phyloP scores from a whole-genome alignment of 37 sponge, comb jelly and placozoan species.

The Corticium candelabrum region DNA sequence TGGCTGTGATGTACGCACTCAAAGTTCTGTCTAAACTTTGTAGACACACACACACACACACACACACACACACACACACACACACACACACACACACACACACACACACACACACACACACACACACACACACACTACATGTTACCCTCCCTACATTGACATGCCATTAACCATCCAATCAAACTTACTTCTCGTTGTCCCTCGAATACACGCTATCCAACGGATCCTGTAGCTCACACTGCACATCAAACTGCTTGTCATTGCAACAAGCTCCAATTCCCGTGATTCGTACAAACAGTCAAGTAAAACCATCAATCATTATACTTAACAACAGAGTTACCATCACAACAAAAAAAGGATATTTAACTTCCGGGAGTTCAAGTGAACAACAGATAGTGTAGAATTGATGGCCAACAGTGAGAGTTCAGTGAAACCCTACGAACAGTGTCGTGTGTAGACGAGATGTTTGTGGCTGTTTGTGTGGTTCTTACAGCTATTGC shows the following conservation, averaged over 20 bases:
- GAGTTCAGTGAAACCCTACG: not conserved
- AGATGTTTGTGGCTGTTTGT: not conserved
- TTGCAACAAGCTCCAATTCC: too few relatives aligned
- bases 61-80: constrained; percentile 14
- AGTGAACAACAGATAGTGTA: not conserved
- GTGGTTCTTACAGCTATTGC: not conserved
- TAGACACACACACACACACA: not conserved
- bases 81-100: constrained; percentile 5
- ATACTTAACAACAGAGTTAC: too few relatives aligned
- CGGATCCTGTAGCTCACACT: not conserved
- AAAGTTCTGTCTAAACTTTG: too few relatives aligned
- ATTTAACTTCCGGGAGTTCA: too few relatives aligned
- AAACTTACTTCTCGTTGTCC: not conserved
- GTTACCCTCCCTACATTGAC: too few relatives aligned
- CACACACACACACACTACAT: constrained; percentile 16
- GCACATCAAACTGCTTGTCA: too few relatives aligned
- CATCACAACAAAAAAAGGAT: too few relatives aligned
- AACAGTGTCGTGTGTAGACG: not conserved
- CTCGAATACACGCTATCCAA: not conserved
- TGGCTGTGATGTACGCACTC: too few relatives aligned
- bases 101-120: constrained; percentile 24
- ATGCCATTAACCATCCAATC: too few relatives aligned
- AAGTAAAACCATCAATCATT: too few relatives aligned
- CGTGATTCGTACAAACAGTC: not conserved
- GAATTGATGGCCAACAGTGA: not conserved